Evolutionary conservation across 2,113 vertebrate species (phyloP), one percentile per base, ranked within the genome.

Genomic region (Sebastes fasciatus): DNA sequence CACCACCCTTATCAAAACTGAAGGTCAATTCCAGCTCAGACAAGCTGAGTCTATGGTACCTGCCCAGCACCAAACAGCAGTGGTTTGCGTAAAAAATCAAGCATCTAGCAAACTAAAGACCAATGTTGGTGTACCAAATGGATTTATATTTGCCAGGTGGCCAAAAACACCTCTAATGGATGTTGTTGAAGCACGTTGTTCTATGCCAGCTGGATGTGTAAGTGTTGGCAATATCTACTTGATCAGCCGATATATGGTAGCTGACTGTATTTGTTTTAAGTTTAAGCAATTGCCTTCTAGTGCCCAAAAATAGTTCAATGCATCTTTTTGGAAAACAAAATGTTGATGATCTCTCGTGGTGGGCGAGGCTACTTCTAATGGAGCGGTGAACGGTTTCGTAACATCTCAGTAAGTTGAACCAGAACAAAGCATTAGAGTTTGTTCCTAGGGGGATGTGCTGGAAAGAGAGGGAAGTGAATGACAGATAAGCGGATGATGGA

Each of bases 401-500:
- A 62, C n/a, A 34, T 57, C 5, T 23, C 0, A 58, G 14, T 17
- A 51, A 48, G 19, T 16, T 81, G 12, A 81, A 74, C 8, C 23
- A 71, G 14, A 75, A 46, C 11, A 57, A 26, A 48, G 34, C 48
- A 67, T 51, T 49, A 72, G 8, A 72, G 8, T 21, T 8, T 64
- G 57, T 46, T 58, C 48, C 12, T 58, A 54, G 40, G 14, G 16
- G 64, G 45, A 57, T 21, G 54, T 60, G 48, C n/a, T 34, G n/a
- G 62, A 23, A 55, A 63, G 34, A 62, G 43, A 72, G 65, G 75
- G 8, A 70, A 69, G 45, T 65, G 60, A 64, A 23, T 68, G 55
- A 62, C 21, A 68, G 75, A 79, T 68, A 69, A 79, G 57, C 49
- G 79, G 48, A 70, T 57, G 55, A 82, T 26, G 45, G 14, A 51